Evolutionary conservation across 2,888 invertebrate genomes (phyloP).

Genomic region (Acanthosoma haemorrhoidale): DNA sequence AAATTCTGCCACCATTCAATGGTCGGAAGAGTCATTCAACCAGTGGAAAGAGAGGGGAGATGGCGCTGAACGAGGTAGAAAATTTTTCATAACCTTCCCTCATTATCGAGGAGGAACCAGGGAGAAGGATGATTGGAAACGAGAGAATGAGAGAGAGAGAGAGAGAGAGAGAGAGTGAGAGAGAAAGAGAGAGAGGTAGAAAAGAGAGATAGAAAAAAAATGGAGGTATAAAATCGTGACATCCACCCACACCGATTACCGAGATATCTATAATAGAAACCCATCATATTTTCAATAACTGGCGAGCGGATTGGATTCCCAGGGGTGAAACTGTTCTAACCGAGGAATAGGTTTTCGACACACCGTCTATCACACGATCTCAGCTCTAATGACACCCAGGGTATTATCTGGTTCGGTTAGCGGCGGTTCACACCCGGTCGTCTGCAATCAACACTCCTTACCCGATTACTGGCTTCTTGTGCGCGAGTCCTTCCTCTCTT

Average conservation of each 20-base stretch:
- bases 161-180: conserved; percentile 11
- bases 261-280: conserved; percentile 19
- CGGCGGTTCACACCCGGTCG: too few species aligned
- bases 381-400: background rate
- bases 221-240: conserved; percentile 29
- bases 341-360: background rate
- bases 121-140: conserved; percentile 40
- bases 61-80: conserved; percentile 25
- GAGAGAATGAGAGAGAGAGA: conserved; percentile 33
- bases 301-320: conserved; percentile 20
- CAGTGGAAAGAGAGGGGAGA: background rate
- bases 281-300: conserved; percentile 23
- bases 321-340: background rate
- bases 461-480: too few species aligned
- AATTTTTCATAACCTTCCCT: conserved; percentile 24
- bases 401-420: background rate
- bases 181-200: conserved; percentile 7
- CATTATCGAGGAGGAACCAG: conserved; percentile 11
- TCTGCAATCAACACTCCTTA: background rate
- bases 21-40: background rate
- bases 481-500: too few species aligned
- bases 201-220: conserved; percentile 30
- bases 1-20: too few species aligned
- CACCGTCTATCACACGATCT: background rate
- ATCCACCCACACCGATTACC: conserved; percentile 3